Percentiles rank a stretch among this genome's conserved stretches.
These are phyloP conservation scores for Hyposoter dolosus DNA, from an alignment of 2,888 invertebrate species.

Conservation along the genomic window DNA sequence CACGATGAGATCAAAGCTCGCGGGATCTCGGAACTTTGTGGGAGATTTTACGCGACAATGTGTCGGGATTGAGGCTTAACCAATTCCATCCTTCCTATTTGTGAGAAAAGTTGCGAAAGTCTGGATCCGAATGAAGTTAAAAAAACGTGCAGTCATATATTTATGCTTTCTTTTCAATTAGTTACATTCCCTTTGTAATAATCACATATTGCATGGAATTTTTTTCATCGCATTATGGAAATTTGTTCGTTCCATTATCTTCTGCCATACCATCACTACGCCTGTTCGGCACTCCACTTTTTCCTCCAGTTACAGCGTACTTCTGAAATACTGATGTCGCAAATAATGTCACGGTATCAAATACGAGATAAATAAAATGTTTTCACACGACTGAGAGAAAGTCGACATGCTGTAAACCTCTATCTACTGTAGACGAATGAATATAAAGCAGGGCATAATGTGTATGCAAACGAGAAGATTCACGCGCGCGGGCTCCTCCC, in stretches of 20 bases:
- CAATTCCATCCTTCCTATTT: slow-evolving; percentile 22
- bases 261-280: background rate
- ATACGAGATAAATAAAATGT: background rate
- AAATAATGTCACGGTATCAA: slow-evolving; percentile 4
- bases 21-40: slow-evolving; percentile 44
- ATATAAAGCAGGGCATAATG: slow-evolving; percentile 48
- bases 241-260: background rate
- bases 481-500: background rate
- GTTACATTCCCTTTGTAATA: background rate
- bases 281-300: background rate
- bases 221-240: background rate
- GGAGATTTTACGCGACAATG: slow-evolving; percentile 58
- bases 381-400: slow-evolving; percentile 11
- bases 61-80: slow-evolving; percentile 40
- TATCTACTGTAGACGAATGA: slow-evolving; percentile 35
- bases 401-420: slow-evolving; percentile 18
- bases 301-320: background rate
- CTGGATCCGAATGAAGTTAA: background rate
- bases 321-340: background rate
- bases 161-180: background rate
- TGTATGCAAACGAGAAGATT: slow-evolving; percentile 43
- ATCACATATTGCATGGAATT: background rate
- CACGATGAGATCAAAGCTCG: slow-evolving; percentile 63
- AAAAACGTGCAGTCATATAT: background rate
- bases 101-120: slow-evolving; percentile 42